Evolutionary conservation across 2,113 vertebrate genomes (phyloP).

Genomic region (Entelurus aequoreus): DNA sequence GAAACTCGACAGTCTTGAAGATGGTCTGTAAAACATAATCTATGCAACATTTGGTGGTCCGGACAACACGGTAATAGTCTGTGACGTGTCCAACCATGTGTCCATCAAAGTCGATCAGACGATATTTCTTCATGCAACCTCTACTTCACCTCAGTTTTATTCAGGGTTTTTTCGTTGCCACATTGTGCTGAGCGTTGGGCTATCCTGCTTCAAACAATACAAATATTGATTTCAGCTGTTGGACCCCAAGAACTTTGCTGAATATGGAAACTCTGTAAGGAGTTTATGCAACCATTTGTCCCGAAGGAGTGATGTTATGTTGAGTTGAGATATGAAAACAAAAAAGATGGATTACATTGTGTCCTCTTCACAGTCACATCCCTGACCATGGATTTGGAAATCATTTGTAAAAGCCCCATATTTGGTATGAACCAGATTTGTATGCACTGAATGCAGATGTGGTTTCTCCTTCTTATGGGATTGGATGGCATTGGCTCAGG

Average conservation of each 20-base stretch:
- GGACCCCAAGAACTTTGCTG: constrained; percentile 3
- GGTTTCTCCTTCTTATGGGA: background rate
- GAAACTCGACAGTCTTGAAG: no score
- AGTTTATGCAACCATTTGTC: constrained; percentile 25
- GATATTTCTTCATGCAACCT: background rate
- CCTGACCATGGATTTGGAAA: constrained; percentile 10
- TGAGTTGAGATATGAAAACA: constrained; percentile 24
- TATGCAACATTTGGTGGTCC: no score
- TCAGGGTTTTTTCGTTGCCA: background rate
- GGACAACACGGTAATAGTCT: no score
- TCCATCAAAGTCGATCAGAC: no score
- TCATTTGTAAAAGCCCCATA: background rate
- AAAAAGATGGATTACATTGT: constrained; percentile 4
- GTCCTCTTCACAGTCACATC: background rate
- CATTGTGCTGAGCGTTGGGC: background rate
- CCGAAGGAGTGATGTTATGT: constrained; percentile 17
- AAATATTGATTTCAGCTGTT: constrained; percentile 26
- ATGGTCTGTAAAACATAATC: no score
- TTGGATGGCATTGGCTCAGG: no score
- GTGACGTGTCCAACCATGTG: no score
- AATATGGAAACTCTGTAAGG: constrained; percentile 19
- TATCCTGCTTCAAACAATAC: constrained; percentile 5
- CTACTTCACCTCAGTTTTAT: background rate
- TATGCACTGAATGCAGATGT: constrained; percentile 6
- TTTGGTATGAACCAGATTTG: background rate